Evolutionary conservation across 23 tunicate species (phyloP).

Genomic region (Ciona savignyi): DNA sequence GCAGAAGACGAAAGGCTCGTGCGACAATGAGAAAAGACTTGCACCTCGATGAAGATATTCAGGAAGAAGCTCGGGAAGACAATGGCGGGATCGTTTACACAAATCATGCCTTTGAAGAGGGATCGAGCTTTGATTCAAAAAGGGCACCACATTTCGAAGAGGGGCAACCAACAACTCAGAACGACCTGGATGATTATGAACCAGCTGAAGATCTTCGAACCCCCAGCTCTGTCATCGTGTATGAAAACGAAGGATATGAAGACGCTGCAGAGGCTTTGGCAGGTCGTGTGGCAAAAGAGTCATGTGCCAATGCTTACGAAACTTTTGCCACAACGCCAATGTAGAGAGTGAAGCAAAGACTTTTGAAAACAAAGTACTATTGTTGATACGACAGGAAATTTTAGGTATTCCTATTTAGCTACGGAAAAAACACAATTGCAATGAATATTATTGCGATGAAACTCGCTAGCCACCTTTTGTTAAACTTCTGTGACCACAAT

Average conservation of each 20-base stretch:
- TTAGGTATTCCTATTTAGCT: too few species aligned
- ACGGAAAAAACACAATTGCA: too few species aligned
- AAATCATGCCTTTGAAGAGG: background rate
- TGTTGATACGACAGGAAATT: too few species aligned
- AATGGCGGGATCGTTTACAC: background rate
- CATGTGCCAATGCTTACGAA: background rate
- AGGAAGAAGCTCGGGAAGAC: too few species aligned
- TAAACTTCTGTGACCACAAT: too few species aligned
- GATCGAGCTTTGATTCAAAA: background rate
- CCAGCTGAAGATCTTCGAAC: background rate
- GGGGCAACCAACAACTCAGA: background rate
- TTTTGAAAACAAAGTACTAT: too few species aligned
- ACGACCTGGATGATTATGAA: background rate
- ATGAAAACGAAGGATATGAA: slow-evolving; percentile 8
- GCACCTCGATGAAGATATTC: background rate
- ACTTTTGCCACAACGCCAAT: background rate
- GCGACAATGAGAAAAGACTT: background rate
- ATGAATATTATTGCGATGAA: too few species aligned
- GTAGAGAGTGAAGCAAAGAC: background rate
- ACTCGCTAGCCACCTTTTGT: too few species aligned
- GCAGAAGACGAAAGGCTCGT: background rate
- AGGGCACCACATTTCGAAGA: background rate
- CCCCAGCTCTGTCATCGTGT: slow-evolving; percentile 1
- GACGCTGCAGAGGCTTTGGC: background rate
- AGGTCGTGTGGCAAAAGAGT: background rate